Evolutionary conservation across 2,113 vertebrate genomes (phyloP).

Genomic region (Notothenia rossii): DNA sequence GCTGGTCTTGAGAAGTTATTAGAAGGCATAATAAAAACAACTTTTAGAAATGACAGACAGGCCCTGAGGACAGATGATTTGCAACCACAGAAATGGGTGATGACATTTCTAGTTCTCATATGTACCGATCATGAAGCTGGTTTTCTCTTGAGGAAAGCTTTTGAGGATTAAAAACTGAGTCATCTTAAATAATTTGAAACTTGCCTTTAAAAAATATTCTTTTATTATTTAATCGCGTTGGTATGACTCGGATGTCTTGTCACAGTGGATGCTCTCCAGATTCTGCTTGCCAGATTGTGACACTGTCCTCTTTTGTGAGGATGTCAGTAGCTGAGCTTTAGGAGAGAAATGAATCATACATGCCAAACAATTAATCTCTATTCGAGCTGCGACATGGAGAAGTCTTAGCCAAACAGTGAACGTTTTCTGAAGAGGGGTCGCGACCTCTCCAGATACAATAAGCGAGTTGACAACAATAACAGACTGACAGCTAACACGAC

Average conservation of each 20-base stretch:
- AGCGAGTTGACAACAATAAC: slow-evolving; percentile 63
- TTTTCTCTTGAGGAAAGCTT: slow-evolving; percentile 21
- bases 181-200: slow-evolving; percentile 49
- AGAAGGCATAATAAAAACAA: slow-evolving; percentile 37
- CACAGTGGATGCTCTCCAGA: slow-evolving; percentile 58
- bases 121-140: slow-evolving; percentile 1
- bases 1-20: slow-evolving; percentile 24
- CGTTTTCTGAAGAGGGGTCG: slow-evolving; percentile 68
- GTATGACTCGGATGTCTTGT: slow-evolving; percentile 59
- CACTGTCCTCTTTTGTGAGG: slow-evolving; percentile 58
- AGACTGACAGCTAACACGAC: slow-evolving; percentile 67
- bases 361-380: slow-evolving; percentile 68
- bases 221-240: slow-evolving; percentile 53
- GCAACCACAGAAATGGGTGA: slow-evolving; percentile 27
- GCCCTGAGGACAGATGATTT: slow-evolving; percentile 39
- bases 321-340: slow-evolving; percentile 58
- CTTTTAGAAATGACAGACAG: slow-evolving; percentile 34
- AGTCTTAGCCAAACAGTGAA: slow-evolving; percentile 56
- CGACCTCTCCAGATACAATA: slow-evolving; percentile 72
- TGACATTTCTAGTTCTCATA: slow-evolving; percentile 32
- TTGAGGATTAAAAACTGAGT: slow-evolving; percentile 63
- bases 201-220: slow-evolving; percentile 38
- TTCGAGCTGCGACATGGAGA: slow-evolving; percentile 40
- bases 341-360: slow-evolving; percentile 56
- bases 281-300: slow-evolving; percentile 60